Evolutionary conservation across 2,113 vertebrate species (phyloP).

Genomic region (human): DNA sequence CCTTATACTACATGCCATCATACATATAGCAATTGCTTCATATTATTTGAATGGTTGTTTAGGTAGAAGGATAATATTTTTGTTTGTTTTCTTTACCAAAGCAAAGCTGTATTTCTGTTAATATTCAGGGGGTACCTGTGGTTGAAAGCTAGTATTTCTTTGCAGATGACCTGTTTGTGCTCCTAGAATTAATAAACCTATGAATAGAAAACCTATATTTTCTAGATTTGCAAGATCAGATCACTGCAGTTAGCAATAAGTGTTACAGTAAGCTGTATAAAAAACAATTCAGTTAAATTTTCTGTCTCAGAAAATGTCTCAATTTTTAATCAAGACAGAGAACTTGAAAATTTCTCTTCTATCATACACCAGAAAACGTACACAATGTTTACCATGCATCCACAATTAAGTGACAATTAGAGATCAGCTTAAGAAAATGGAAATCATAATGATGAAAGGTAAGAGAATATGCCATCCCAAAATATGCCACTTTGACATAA

Average conservation of each 20-base stretch:
- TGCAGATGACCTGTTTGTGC: neutral
- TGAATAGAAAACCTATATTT: neutral
- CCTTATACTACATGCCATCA: neutral
- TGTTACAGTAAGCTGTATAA: neutral
- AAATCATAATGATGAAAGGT: neutral
- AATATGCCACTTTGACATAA: neutral
- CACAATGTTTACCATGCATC: neutral
- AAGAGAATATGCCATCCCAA: neutral
- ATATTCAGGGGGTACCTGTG: neutral
- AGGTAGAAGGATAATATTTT: neutral
- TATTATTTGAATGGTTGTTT: neutral
- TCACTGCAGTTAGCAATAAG: neutral
- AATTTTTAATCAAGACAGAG: conserved; percentile 16
- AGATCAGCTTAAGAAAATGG: neutral
- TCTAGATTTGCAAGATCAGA: neutral
- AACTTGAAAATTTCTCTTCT: neutral
- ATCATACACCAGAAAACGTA: neutral
- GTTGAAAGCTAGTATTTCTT: neutral
- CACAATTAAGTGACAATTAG: neutral
- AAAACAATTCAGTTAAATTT: neutral
- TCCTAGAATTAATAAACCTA: neutral
- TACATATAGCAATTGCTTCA: neutral
- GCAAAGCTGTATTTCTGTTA: neutral
- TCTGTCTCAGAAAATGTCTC: neutral
- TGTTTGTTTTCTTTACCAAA: neutral